Evolutionary conservation across 2,888 invertebrate species (phyloP).

Genomic region (Leucophora obtusa): DNA sequence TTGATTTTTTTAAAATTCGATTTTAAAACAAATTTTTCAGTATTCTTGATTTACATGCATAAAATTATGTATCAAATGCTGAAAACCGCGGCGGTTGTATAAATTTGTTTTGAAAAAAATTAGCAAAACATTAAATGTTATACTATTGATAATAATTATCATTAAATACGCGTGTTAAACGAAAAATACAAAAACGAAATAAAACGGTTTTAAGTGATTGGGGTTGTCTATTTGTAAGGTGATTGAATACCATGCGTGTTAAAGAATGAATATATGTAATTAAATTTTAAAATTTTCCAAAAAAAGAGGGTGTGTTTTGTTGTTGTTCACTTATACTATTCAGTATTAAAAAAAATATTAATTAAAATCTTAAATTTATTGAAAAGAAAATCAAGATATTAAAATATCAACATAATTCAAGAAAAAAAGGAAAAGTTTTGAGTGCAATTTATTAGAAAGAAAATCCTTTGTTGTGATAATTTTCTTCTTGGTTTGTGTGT

Average conservation of each 20-base stretch:
- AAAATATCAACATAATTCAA: constrained; percentile 18
- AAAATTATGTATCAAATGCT: neutral
- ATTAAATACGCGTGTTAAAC: neutral
- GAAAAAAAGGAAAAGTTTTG: constrained; percentile 15
- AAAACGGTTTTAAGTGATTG: neutral
- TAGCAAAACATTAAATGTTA: neutral
- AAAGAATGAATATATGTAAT: neutral
- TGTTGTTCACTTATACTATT: neutral
- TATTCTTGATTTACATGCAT: neutral
- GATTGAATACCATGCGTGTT: constrained; percentile 14
- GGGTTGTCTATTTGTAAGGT: neutral
- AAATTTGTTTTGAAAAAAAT: neutral
- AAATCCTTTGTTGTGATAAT: constrained; percentile 51
- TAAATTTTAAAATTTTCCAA: constrained; percentile 32
- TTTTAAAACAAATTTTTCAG: neutral
- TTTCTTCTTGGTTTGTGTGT: constrained; percentile 8
- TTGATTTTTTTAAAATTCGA: neutral
- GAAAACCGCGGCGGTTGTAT: neutral
- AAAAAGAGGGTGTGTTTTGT: constrained; percentile 53
- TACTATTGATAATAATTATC: neutral
- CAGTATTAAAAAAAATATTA: neutral
- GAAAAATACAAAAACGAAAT: neutral
- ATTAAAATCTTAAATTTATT: neutral
- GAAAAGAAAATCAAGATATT: neutral
- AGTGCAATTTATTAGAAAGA: constrained; percentile 28